Evolutionary conservation across 2,888 invertebrate genomes (phyloP).

Genomic region (Tipula confusa): DNA sequence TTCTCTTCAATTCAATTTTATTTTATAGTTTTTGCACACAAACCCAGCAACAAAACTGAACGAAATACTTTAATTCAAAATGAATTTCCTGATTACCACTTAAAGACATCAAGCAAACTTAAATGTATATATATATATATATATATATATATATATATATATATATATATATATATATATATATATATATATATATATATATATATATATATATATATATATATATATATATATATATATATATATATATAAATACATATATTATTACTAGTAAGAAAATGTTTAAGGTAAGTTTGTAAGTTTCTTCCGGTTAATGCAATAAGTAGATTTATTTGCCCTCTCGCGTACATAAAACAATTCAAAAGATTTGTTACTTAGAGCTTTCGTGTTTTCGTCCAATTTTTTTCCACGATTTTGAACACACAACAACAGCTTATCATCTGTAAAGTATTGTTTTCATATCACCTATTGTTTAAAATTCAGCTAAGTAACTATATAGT

Average conservation of each 20-base stretch:
- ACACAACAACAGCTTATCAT: neutral
- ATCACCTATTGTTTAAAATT: neutral
- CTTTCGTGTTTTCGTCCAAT: neutral
- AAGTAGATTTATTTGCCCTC: neutral
- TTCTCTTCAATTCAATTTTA: neutral
- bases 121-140: too few relatives aligned
- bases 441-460: neutral
- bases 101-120: neutral
- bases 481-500: neutral
- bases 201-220: too few relatives aligned
- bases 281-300: too few relatives aligned
- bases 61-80: neutral
- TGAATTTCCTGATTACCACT: slow-evolving; percentile 12
- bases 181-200: too few relatives aligned
- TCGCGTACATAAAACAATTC: neutral
- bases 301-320: neutral
- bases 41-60: neutral
- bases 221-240: too few relatives aligned
- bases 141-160: too few relatives aligned
- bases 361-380: neutral
- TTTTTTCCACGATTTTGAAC: neutral
- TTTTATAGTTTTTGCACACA: neutral
- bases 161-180: too few relatives aligned
- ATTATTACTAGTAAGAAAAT: too few relatives aligned
- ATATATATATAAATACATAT: too few relatives aligned